A percentile compares a stretch with the other conserved stretches of the same genome.
Evolutionary conservation across 2,888 invertebrate genomes (phyloP).

Genomic region (Mythimna vitellina): DNA sequence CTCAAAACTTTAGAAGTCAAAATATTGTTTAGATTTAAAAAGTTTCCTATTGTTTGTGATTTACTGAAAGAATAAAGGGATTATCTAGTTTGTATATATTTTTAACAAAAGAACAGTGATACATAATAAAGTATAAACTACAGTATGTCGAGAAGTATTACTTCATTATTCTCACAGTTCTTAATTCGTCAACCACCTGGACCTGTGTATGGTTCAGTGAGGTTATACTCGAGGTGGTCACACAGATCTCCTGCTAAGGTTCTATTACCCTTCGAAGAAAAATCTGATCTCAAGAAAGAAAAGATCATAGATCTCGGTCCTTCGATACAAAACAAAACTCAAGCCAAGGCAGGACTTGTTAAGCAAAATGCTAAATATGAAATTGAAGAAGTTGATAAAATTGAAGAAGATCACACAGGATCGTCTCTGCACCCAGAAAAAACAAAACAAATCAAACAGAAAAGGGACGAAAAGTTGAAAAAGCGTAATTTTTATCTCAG

Average conservation of each 20-base stretch:
- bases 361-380: conserved; percentile 38
- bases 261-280: conserved; percentile 84
- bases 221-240: conserved; percentile 86
- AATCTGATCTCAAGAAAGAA: conserved; percentile 80
- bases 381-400: conserved; percentile 23
- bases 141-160: conserved; percentile 69
- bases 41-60: no score
- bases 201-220: conserved; percentile 61
- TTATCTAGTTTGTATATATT: no score
- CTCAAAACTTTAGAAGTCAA: neutral
- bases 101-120: no score
- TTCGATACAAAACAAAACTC: conserved; percentile 65
- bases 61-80: neutral
- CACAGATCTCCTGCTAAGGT: conserved; percentile 89
- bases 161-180: conserved; percentile 64
- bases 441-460: conserved; percentile 74
- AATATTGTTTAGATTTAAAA: neutral
- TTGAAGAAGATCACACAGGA: conserved; percentile 29
- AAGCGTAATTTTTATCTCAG: conserved; percentile 79
- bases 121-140: neutral
- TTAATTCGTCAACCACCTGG: conserved; percentile 58
- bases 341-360: conserved; percentile 49
- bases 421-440: conserved; percentile 63
- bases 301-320: conserved; percentile 81
- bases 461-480: conserved; percentile 76